These are phyloP conservation scores for Bombus vancouverensis DNA, from an alignment of 1,140 invertebrate genomes.

Conservation along the genomic window DNA sequence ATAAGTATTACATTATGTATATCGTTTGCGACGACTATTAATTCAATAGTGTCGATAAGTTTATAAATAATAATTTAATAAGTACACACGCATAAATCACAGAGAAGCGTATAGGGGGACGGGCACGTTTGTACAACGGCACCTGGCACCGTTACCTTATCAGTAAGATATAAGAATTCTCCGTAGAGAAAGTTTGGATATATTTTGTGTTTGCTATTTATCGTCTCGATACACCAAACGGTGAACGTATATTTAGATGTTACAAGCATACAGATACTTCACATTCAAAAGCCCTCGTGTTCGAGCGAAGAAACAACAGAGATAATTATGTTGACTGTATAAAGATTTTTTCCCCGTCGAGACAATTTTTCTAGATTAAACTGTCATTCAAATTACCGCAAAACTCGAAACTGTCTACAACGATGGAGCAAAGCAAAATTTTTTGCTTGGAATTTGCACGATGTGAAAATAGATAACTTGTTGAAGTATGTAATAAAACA, in stretches of 20 bases:
- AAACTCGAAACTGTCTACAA: neutral
- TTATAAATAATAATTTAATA: neutral
- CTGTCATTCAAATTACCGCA: neutral
- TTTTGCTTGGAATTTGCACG: too few species aligned
- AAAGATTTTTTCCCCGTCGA: neutral
- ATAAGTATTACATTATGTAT: neutral
- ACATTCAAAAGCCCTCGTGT: neutral
- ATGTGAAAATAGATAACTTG: neutral
- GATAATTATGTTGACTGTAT: neutral
- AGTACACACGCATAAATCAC: neutral
- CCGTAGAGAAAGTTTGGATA: slow-evolving; percentile 71
- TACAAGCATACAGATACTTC: neutral
- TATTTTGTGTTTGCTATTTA: slow-evolving; percentile 39
- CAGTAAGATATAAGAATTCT: slow-evolving; percentile 76
- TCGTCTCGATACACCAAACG: neutral
- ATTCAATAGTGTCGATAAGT: neutral
- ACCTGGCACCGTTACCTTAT: slow-evolving; percentile 66
- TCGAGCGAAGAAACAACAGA: too few species aligned
- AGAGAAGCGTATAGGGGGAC: neutral
- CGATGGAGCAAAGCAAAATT: too few species aligned
- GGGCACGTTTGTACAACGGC: slow-evolving; percentile 53
- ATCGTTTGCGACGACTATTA: neutral
- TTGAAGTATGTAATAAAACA: neutral
- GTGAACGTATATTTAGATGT: neutral
- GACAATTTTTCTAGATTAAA: neutral